A percentile compares a stretch with the other conserved stretches of the same genome.
phyloP scores from a whole-genome alignment of 2,888 invertebrate genomes.

The Nematopogon swammerdamellus region DNA sequence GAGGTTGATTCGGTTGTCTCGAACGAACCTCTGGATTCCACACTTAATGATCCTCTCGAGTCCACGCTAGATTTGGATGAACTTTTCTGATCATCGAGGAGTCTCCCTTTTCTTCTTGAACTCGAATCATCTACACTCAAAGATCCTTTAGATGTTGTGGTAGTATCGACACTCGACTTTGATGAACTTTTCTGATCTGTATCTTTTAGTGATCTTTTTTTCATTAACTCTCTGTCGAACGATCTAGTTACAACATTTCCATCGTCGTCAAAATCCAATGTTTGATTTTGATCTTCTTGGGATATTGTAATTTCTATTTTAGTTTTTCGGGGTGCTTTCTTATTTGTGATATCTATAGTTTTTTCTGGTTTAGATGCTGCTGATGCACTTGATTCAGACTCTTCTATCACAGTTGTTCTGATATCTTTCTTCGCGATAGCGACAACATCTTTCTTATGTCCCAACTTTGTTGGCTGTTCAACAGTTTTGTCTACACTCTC shows the following conservation, averaged over 20 bases:
- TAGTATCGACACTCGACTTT: slow-evolving; percentile 58
- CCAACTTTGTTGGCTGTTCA: slow-evolving; percentile 42
- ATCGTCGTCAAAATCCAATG: slow-evolving; percentile 50
- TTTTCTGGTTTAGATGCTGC: slow-evolving; percentile 50
- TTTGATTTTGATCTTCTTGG: slow-evolving; percentile 51
- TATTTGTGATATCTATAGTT: slow-evolving; percentile 39
- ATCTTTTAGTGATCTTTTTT: slow-evolving; percentile 42
- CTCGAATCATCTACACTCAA: slow-evolving; percentile 51
- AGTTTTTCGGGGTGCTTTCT: slow-evolving; percentile 47
- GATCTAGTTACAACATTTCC: slow-evolving; percentile 48
- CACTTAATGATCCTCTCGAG: slow-evolving; percentile 60
- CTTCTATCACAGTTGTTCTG: slow-evolving; percentile 46
- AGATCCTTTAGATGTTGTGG: slow-evolving; percentile 48
- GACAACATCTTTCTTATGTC: slow-evolving; percentile 38
- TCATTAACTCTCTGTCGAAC: slow-evolving; percentile 38
- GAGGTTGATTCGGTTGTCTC: slow-evolving; percentile 73
- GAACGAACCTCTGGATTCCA: slow-evolving; percentile 69
- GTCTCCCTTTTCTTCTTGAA: slow-evolving; percentile 37
- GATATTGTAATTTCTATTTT: slow-evolving; percentile 54
- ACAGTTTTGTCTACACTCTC: slow-evolving; percentile 51
- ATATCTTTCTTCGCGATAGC: slow-evolving; percentile 28
- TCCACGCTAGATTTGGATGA: slow-evolving; percentile 63
- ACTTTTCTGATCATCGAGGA: slow-evolving; percentile 47
- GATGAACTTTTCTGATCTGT: slow-evolving; percentile 52
- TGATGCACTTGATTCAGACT: slow-evolving; percentile 60